A percentile compares a stretch with the other conserved stretches of the same genome.
phyloP scores from a whole-genome alignment of 1,140 invertebrate genomes.

The Nixonia krombeini region DNA sequence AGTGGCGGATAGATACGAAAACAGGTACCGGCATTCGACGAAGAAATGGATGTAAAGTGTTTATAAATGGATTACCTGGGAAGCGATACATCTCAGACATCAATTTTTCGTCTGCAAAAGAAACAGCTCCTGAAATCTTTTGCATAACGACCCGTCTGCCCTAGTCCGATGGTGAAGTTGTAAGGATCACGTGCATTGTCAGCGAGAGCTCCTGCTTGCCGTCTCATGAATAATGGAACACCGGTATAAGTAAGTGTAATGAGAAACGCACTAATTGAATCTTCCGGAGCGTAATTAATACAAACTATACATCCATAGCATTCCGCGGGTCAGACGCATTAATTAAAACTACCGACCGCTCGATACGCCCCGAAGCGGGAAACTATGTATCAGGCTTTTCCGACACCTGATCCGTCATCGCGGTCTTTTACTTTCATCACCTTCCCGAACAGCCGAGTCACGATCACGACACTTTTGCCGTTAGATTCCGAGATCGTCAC shows the following conservation, averaged over 20 bases:
- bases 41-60: too few species aligned
- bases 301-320: constrained; percentile 57
- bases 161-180: constrained; percentile 22
- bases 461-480: constrained; percentile 49
- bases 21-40: too few species aligned
- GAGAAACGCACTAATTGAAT: constrained; percentile 70
- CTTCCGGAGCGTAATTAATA: constrained; percentile 70
- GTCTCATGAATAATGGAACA: constrained; percentile 69
- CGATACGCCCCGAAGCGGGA: not conserved
- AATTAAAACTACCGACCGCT: constrained; percentile 58
- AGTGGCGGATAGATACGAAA: too few species aligned
- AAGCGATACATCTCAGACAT: not conserved
- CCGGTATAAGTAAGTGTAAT: constrained; percentile 67
- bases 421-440: constrained; percentile 15
- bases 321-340: constrained; percentile 51
- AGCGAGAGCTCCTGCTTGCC: constrained; percentile 41
- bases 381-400: constrained; percentile 18
- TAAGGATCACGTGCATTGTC: constrained; percentile 57
- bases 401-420: constrained; percentile 22
- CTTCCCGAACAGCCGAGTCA: constrained; percentile 37
- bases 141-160: constrained; percentile 13
- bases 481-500: constrained; percentile 54
- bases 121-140: constrained; percentile 1
- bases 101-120: not conserved
- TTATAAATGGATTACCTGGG: too few species aligned